These are phyloP conservation scores for Trichacis sp. DNA, from an alignment of 2,888 invertebrate species.

Conservation along the genomic window DNA sequence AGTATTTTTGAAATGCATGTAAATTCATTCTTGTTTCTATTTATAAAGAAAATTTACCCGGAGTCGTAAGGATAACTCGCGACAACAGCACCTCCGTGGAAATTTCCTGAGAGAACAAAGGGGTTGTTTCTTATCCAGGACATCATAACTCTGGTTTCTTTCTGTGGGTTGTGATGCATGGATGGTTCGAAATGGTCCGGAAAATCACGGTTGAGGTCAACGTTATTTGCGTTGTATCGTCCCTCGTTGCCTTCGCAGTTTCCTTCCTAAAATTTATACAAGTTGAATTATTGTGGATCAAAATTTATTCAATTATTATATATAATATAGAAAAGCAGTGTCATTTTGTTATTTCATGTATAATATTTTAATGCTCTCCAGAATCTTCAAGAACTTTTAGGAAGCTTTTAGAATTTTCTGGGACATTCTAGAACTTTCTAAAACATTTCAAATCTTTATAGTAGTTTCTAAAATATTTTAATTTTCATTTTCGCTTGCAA, in stretches of 20 bases:
- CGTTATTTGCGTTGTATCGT: constrained; percentile 82
- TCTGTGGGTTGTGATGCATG: constrained; percentile 68
- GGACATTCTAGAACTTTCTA: no score
- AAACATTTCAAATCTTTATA: no score
- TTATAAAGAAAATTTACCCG: constrained; percentile 70
- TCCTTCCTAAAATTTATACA: constrained; percentile 75
- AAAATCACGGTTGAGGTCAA: constrained; percentile 92
- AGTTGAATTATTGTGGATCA: neutral
- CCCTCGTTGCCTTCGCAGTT: constrained; percentile 79
- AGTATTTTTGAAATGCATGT: no score
- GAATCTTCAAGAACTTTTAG: no score
- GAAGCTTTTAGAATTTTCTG: no score
- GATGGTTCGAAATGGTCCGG: constrained; percentile 84
- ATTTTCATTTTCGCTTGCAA: no score
- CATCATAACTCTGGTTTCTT: constrained; percentile 90
- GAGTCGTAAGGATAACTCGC: constrained; percentile 97
- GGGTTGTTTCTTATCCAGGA: constrained; percentile 88
- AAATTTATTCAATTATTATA: no score
- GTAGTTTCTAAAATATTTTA: no score
- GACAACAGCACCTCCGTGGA: constrained; percentile 97
- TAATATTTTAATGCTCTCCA: no score
- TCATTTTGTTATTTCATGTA: no score
- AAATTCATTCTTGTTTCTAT: neutral
- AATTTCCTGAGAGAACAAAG: constrained; percentile 93
- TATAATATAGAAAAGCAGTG: no score